Evolutionary conservation across 2,113 vertebrate species (phyloP).

Genomic region (Dunckerocampus dactyliophorus): DNA sequence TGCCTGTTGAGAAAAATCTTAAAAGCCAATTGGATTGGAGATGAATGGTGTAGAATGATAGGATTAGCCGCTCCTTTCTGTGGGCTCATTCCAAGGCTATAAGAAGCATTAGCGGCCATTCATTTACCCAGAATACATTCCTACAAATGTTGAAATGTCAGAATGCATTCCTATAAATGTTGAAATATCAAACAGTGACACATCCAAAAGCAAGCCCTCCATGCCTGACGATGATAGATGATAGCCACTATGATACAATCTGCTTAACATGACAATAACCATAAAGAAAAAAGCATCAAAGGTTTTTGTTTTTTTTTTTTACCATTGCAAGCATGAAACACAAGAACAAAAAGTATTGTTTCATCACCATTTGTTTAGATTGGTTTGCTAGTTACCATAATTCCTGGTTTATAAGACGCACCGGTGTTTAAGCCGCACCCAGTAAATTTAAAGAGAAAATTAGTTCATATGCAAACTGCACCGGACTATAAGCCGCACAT

Average conservation of each 20-base stretch:
- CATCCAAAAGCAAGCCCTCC: constrained; percentile 22
- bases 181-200: constrained; percentile 25
- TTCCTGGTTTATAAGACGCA: too few species aligned
- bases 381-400: too few species aligned
- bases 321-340: too few species aligned
- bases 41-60: constrained; percentile 72
- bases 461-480: too few species aligned
- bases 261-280: constrained; percentile 38
- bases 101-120: constrained; percentile 52
- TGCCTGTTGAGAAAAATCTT: constrained; percentile 65
- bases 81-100: constrained; percentile 63
- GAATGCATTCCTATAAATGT: constrained; percentile 46
- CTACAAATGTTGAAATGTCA: constrained; percentile 31
- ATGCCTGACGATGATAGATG: constrained; percentile 37
- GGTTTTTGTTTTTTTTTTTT: constrained; percentile 1
- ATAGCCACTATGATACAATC: constrained; percentile 41
- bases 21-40: constrained; percentile 68
- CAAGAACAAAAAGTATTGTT: too few species aligned
- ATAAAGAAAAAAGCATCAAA: constrained; percentile 35
- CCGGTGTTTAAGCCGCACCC: too few species aligned
- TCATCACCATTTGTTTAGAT: too few species aligned
- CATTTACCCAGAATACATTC: constrained; percentile 52
- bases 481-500: too few species aligned
- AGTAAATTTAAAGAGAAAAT: too few species aligned
- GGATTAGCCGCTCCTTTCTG: constrained; percentile 65